Percentiles rank a stretch among this genome's conserved stretches.
Evolutionary conservation across 30 jellyfish, hydroid and myxozoan genomes (phyloP).

Genomic region (Sanderia malayensis): DNA sequence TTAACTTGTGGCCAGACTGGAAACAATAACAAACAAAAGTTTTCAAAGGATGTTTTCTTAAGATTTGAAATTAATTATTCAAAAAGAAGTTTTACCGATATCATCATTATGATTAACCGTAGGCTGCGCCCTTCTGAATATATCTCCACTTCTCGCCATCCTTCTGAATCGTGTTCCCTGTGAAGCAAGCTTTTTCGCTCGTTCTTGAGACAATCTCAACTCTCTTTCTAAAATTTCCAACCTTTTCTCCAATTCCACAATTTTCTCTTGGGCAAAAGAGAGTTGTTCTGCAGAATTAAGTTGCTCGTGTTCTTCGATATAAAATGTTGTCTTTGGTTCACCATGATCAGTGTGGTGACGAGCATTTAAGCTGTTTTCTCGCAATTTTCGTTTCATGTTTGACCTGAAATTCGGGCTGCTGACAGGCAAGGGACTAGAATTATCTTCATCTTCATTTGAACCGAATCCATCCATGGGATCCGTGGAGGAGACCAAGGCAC

Average conservation of each 20-base stretch:
- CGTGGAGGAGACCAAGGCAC: conserved; percentile 6
- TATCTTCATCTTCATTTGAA: conserved; percentile 9
- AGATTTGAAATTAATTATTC: not conserved
- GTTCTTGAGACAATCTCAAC: conserved; percentile 61
- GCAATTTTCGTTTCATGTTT: not conserved
- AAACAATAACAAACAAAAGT: not conserved
- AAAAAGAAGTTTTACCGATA: conserved; percentile 1
- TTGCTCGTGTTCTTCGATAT: conserved; percentile 24
- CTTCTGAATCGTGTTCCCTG: conserved; percentile 73
- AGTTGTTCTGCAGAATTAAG: conserved; percentile 35
- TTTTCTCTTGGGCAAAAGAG: conserved; percentile 56
- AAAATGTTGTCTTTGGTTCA: not conserved
- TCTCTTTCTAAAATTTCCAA: conserved; percentile 72
- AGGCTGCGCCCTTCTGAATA: conserved; percentile 46
- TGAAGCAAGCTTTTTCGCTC: conserved; percentile 59
- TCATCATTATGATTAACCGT: conserved; percentile 6
- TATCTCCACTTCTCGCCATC: conserved; percentile 77
- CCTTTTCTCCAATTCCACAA: conserved; percentile 60
- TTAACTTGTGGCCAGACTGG: not conserved
- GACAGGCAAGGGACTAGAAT: conserved; percentile 15
- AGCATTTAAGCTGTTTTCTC: not conserved
- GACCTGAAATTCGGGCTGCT: not conserved
- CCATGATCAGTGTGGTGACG: not conserved
- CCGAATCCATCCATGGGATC: conserved; percentile 1
- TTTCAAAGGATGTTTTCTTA: not conserved